Evolutionary conservation across 2,888 invertebrate genomes (phyloP), one percentile per base, ranked within the genome.

Genomic region (Oconnorella tubifera): DNA sequence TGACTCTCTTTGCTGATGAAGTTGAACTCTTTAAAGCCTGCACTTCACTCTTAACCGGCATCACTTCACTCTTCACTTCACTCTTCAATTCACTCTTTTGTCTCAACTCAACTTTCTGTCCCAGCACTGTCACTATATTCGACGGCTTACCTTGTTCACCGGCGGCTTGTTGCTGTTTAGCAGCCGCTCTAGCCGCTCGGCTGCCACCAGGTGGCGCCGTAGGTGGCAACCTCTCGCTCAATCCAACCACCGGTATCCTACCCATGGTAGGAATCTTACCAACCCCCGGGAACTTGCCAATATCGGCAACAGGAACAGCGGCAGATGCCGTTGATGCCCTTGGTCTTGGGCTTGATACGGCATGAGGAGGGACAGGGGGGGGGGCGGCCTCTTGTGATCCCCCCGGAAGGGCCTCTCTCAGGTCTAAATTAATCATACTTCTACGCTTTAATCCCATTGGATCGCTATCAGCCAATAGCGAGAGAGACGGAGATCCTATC

Each of bases 161-260:
- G 14, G 10, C 14, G 6, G 10, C 14, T 25, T 51, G 53, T 10
- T 25, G 53, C 25, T 10, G 14, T 19, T 10, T 25, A 27, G 25
- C 14, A 25, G 53, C 53, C 23, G 53, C 53, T 25, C 53, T 51
- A 10, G 53, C 53, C 53, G 53, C 53, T 10, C 53, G 10, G 25
- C 53, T 51, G 14, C 53, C 53, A 19, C 14, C 53, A 19, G 53
- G 53, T 10, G 53, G 53, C 6, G 53, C 53, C 25, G 53, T 6
- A 6, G 53, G 53, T 6, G 53, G 53, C 25, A 51, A 27, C 6
- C 53, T 6, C 10, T 40, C 40, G 19, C 19, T 40, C 40, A 40
- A 19, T 10, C 10, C 10, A 10, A 40, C 40, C n/a, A n/a, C n/a
- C n/a, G n/a, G n/a, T n/a, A n/a, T n/a, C n/a, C n/a, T n/a, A n/a